Percentiles rank a stretch among this genome's conserved stretches.
These are phyloP conservation scores for Scartelaos histophorus DNA, from an alignment of 2,113 vertebrate species.

Conservation along the genomic window DNA sequence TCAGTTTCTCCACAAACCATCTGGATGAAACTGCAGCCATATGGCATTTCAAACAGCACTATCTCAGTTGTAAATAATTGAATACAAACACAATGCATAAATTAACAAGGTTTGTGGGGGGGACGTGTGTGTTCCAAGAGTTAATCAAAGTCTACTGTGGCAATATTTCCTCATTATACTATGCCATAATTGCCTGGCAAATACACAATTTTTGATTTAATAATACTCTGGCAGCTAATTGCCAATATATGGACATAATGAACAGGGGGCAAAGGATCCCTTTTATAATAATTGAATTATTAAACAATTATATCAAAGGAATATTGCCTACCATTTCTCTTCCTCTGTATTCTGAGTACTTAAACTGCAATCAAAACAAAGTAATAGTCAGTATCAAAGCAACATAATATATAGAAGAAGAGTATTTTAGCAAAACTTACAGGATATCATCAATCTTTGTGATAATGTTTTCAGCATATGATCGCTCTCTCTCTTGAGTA, in stretches of 20 bases:
- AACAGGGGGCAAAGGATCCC: constrained; percentile 19
- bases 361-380: constrained; percentile 75
- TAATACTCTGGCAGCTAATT: constrained; percentile 4
- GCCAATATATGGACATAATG: constrained; percentile 22
- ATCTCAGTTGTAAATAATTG: constrained; percentile 58
- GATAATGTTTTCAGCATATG: constrained; percentile 89
- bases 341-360: constrained; percentile 88
- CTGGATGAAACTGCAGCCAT: constrained; percentile 58
- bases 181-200: constrained; percentile 6
- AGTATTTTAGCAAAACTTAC: constrained; percentile 75
- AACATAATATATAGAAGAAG: not conserved
- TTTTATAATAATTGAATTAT: constrained; percentile 2
- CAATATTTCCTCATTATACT: constrained; percentile 2
- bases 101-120: constrained; percentile 40
- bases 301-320: not conserved
- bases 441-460: constrained; percentile 91
- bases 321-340: constrained; percentile 85
- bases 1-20: constrained; percentile 60
- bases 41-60: constrained; percentile 65
- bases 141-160: constrained; percentile 16
- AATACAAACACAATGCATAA: constrained; percentile 56
- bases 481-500: constrained; percentile 86
- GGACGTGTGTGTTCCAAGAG: constrained; percentile 27
- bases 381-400: not conserved
- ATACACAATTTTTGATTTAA: not conserved